Percentiles rank a stretch among this genome's conserved stretches.
phyloP scores from a whole-genome alignment of 2,888 invertebrate species.

The Pachymerium ferrugineum region DNA sequence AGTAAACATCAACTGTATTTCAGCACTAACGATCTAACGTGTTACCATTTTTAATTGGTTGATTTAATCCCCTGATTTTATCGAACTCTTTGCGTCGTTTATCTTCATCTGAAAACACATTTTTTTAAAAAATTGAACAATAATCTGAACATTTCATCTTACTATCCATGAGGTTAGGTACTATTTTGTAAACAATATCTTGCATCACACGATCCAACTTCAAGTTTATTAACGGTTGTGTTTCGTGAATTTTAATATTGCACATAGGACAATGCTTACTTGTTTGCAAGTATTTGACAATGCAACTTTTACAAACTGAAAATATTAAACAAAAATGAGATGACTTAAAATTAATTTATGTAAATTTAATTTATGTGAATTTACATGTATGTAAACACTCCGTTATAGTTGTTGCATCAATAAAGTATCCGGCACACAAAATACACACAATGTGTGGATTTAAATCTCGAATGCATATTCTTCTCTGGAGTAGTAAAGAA shows the following conservation, averaged over 20 bases:
- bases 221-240: slow-evolving; percentile 96
- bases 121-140: background rate
- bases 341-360: background rate
- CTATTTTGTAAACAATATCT: slow-evolving; percentile 98
- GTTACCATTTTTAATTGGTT: slow-evolving; percentile 50
- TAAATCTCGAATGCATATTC: slow-evolving; percentile 82
- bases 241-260: slow-evolving; percentile 95
- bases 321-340: slow-evolving; percentile 35
- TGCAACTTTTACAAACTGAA: slow-evolving; percentile 93
- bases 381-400: slow-evolving; percentile 97
- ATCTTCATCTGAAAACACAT: slow-evolving; percentile 65
- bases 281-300: slow-evolving; percentile 95
- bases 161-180: slow-evolving; percentile 92
- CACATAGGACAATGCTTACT: slow-evolving; percentile 97
- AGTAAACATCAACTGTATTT: background rate
- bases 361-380: slow-evolving; percentile 44
- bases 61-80: slow-evolving; percentile 75
- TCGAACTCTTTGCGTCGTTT: slow-evolving; percentile 89
- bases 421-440: slow-evolving; percentile 93
- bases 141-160: slow-evolving; percentile 51
- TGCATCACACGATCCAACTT: slow-evolving; percentile 98
- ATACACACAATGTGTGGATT: slow-evolving; percentile 94
- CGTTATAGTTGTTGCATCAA: slow-evolving; percentile 96
- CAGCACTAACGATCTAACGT: background rate
- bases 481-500: slow-evolving; percentile 55